Evolutionary conservation across 2,888 invertebrate species (phyloP), one percentile per base, ranked within the genome.

Genomic region (Himalopsyche tibetana): DNA sequence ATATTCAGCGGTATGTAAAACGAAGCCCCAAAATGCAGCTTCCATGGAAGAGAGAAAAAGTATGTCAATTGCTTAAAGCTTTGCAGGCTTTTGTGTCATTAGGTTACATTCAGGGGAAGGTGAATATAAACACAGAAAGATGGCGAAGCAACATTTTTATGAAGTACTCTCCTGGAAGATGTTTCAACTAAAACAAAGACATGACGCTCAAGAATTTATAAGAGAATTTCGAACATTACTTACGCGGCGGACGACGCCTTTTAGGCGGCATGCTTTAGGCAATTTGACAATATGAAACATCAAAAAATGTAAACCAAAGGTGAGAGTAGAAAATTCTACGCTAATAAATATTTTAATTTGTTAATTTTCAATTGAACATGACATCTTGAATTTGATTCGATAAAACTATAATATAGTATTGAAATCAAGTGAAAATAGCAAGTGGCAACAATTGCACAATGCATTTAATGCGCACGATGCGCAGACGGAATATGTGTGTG

Each of bases 1-100:
- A 9, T 74, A 74, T 74, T 74, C 74, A 74, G 15, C 38, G 74
- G 74, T 74, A 74, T 36, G 36, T 38, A 74, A 74, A 74, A 74
- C 5, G 74, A 74, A 74, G 74, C 74, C 74, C 74, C 74, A 74
- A 74, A 74, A 74, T 74, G 74, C 74, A 74, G 36, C 74, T 36
- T 74, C 38, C 38, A 36, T 74, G 36, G 12, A 36, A 74, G 36
- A 69, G 28, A 9, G 36, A 84, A 80, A 79, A 84, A 19, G n/a
- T 69, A 79, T 84, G 84, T 84, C 84, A 84, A 84, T 79, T 45
- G 84, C 69, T 28, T 19, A 19, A 74, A 74, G 74, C 83, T 69
- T 45, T 45, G 63, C 83, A 63, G 28, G 28, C 83, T 83, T 83
- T 83, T 79, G 80, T 55, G 55, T 80, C 84, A 84, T 84, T 84